Evolutionary conservation across 2,113 vertebrate species (phyloP).

Genomic region (Sinosuthora webbiana): DNA sequence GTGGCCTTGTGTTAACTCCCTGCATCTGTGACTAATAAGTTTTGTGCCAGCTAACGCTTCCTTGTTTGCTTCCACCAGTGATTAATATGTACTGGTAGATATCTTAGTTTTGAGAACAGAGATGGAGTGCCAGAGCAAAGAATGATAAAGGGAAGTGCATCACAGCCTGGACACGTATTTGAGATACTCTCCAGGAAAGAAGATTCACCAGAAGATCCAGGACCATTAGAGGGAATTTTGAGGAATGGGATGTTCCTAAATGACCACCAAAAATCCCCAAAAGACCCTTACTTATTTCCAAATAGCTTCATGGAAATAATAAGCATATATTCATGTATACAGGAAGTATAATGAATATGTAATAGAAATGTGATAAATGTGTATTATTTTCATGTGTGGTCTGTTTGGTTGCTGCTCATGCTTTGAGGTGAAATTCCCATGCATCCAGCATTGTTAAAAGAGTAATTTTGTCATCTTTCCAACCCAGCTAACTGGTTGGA

Average conservation of each 20-base stretch:
- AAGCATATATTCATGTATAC: too few species aligned
- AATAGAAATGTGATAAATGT: neutral
- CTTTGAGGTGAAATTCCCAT: neutral
- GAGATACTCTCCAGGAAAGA: neutral
- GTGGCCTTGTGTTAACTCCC: neutral
- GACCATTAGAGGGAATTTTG: neutral
- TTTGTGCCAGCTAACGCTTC: neutral
- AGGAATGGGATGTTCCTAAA: neutral
- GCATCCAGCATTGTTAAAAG: neutral
- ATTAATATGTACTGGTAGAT: neutral
- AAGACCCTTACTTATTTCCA: neutral
- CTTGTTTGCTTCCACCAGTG: neutral
- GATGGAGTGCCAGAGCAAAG: neutral
- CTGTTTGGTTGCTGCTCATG: neutral
- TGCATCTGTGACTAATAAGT: neutral
- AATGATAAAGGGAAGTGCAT: neutral
- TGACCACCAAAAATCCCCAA: neutral
- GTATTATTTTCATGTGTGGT: neutral
- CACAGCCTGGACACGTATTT: neutral
- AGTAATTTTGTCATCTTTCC: neutral
- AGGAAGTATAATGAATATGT: too few species aligned
- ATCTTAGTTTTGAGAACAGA: neutral
- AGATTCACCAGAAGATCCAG: neutral
- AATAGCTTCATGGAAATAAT: neutral
- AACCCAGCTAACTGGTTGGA: neutral